A percentile compares a stretch with the other conserved stretches of the same genome.
Evolutionary conservation across 2,888 invertebrate genomes (phyloP).

Genomic region (Halictus ligatus): DNA sequence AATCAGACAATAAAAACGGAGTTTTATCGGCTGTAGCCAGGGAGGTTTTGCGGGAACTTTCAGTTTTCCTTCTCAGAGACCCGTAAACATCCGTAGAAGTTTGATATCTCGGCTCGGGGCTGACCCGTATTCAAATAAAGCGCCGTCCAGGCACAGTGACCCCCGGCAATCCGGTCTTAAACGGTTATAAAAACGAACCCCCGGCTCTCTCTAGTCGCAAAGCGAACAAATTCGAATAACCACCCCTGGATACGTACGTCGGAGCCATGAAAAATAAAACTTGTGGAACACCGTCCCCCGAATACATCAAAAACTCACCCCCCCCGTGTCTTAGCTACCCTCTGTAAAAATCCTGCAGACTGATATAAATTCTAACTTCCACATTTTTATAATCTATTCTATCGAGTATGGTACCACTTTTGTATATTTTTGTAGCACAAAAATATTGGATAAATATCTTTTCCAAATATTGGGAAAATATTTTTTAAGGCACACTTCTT

Average conservation of each 20-base stretch:
- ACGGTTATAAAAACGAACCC: background rate
- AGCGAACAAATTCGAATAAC: conserved; percentile 2
- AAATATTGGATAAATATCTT: too few relatives aligned
- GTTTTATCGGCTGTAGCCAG: conserved; percentile 43
- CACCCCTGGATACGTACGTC: background rate
- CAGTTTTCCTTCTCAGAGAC: conserved; percentile 2
- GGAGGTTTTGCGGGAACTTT: conserved; percentile 44
- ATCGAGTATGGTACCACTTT: background rate
- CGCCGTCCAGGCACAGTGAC: background rate
- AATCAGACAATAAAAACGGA: conserved; percentile 53
- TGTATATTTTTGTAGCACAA: too few relatives aligned
- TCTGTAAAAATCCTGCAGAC: background rate
- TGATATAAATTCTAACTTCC: background rate
- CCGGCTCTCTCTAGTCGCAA: background rate
- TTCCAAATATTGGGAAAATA: too few relatives aligned
- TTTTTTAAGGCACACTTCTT: too few relatives aligned
- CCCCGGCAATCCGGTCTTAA: background rate
- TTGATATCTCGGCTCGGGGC: conserved; percentile 11
- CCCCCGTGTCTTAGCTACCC: background rate
- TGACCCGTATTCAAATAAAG: conserved; percentile 28
- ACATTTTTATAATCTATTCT: background rate
- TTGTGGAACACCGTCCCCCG: background rate
- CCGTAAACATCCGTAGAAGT: conserved; percentile 19
- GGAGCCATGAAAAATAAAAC: background rate
- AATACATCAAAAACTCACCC: background rate